Conservation (phyloP, 2,113 vertebrate species). For the Pavo muticus region DNA sequence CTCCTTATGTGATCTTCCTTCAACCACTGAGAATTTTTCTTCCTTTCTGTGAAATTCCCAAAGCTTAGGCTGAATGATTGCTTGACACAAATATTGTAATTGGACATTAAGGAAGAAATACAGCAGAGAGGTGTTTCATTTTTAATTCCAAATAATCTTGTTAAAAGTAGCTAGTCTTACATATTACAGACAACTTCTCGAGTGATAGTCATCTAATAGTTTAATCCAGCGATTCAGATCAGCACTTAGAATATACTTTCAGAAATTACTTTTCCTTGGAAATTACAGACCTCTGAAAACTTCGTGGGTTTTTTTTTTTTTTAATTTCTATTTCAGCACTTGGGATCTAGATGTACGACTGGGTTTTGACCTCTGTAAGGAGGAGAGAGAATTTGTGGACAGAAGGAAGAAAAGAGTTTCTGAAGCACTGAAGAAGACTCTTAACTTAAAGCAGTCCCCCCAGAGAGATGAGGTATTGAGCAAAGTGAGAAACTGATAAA, state of each 20-base stretch:
- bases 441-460: constrained; percentile 71
- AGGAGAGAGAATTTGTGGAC: constrained; percentile 82
- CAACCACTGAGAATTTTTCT: background rate
- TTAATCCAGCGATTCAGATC: background rate
- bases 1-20: background rate
- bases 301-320: accelerated
- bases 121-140: background rate
- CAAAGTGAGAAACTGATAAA: background rate
- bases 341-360: constrained; percentile 82
- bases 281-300: background rate
- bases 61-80: background rate
- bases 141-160: background rate
- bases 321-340: constrained; percentile 56
- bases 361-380: constrained; percentile 83
- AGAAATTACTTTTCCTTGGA: background rate
- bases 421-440: constrained; percentile 72
- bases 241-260: background rate
- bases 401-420: constrained; percentile 80
- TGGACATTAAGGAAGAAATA: background rate
- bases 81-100: background rate
- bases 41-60: background rate
- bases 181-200: background rate
- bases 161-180: background rate
- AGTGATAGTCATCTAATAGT: background rate
- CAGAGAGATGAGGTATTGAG: constrained; percentile 75